phyloP scores from a whole-genome alignment of 2,888 invertebrate species.

The Dryobota labecula region DNA sequence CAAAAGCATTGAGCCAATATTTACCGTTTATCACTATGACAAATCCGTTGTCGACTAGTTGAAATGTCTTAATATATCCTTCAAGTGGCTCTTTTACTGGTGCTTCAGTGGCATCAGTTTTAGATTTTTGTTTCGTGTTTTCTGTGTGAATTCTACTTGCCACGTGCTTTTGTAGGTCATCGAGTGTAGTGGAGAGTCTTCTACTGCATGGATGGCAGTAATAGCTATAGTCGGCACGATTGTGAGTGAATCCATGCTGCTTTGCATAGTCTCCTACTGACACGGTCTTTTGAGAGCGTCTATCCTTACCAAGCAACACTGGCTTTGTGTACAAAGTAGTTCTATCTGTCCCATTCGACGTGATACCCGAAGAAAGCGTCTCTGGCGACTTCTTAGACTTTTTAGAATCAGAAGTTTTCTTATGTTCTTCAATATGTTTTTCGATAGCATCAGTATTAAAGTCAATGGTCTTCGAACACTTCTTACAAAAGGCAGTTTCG shows the following conservation, averaged over 20 bases:
- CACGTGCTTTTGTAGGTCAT: constrained; percentile 36
- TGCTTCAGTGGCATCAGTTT: background rate
- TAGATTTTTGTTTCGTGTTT: constrained; percentile 11
- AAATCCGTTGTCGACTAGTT: rapidly evolving
- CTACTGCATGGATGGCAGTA: constrained; percentile 42
- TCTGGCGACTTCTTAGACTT: constrained; percentile 18
- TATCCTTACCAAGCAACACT: constrained; percentile 19
- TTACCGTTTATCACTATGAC: constrained; percentile 30
- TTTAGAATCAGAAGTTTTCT: background rate
- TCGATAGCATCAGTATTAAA: constrained; percentile 40
- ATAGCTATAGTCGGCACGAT: constrained; percentile 44
- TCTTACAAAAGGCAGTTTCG: constrained; percentile 51
- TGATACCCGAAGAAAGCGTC: constrained; percentile 31
- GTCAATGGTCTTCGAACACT: constrained; percentile 41
- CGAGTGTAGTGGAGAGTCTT: constrained; percentile 25
- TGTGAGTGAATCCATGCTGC: constrained; percentile 36
- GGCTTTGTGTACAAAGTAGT: constrained; percentile 48
- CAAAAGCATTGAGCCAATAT: constrained; percentile 19
- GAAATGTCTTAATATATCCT: background rate
- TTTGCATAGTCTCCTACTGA: constrained; percentile 32
- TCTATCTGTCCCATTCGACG: constrained; percentile 26
- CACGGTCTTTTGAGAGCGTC: background rate
- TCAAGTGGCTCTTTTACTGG: constrained; percentile 5
- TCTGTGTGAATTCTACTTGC: constrained; percentile 34
- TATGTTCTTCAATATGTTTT: constrained; percentile 44